Base-by-base conservation (phyloP, 2,797 vertebrate species). In the Pseudomugil gertrudae region DNA sequence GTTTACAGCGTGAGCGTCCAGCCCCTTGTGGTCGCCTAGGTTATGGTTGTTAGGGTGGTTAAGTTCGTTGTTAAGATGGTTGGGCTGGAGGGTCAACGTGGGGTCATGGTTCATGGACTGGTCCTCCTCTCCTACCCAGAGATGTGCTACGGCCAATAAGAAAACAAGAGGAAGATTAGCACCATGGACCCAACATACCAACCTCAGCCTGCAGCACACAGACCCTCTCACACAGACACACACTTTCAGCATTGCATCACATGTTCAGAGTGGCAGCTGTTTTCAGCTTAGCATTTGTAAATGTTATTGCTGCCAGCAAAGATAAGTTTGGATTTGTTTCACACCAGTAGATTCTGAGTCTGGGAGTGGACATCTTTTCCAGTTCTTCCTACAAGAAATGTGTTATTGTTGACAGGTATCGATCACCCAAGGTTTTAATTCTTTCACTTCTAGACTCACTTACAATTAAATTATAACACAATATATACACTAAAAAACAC, bases 111-210 rank as follows among this genome's bases (percentile, higher is more conserved):
- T 87, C 90, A 90, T 79, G 79, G 86, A 71, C 80, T 92, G 91
- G 86, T 93, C 92, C 88, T 94, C 94, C 84, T 94, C 93, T 91
- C 88, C 89, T 81, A 90, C 90, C 94, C 94, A 95, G 81, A 93
- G 93, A 91, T 93, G 93, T 89, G 93, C 94, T 95, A 91, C 43
- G 72, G 92, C 84, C 87, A 91, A 94, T 86, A 66, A 90, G 84
- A 89, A 89, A 91, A 94, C 86, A 92, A 94, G 89, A 94, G 85
- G 86, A 56, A 92, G 85, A 86, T 94, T 93, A 94, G 91, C 89
- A 92, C 85, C 80, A 90, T 38, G 58, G 81, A 83, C 63, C 64
- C 58, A 66, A 77, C 69, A 85, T 74, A 84, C 6, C 21, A 15
- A 38, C 23, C 14, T 32, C 21, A 57, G 33, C 32, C 32, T 38